Evolutionary conservation across 2,113 vertebrate genomes (phyloP).

Genomic region (Ochotona curzoniae): DNA sequence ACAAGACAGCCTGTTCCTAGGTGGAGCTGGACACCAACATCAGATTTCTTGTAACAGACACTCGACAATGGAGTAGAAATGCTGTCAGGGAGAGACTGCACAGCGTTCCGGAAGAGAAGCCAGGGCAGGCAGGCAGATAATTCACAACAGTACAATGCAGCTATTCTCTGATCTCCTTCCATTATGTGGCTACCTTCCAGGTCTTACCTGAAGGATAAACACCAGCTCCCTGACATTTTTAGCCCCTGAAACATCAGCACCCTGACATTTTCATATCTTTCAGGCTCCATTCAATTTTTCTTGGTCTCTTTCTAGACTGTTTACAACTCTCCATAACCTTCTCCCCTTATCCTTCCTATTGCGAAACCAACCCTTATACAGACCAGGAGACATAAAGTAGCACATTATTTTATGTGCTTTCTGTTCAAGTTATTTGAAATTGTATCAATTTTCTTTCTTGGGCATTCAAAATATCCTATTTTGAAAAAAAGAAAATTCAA

Average conservation of each 20-base stretch:
- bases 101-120: neutral
- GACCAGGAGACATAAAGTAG: neutral
- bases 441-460: neutral
- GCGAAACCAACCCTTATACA: neutral
- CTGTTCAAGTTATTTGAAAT: conserved; percentile 18
- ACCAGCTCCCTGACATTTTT: neutral
- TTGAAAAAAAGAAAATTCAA: neutral
- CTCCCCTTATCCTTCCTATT: neutral
- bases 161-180: neutral
- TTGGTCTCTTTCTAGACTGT: neutral
- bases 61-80: neutral
- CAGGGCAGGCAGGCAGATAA: fast-evolving
- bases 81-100: fast-evolving
- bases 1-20: neutral
- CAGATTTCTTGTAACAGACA: neutral
- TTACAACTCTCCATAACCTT: neutral
- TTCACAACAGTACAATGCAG: neutral
- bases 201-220: conserved; percentile 9
- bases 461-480: conserved; percentile 6
- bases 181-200: neutral
- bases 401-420: neutral
- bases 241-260: conserved; percentile 3
- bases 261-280: neutral
- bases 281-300: neutral
- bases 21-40: neutral